Base-by-base conservation (phyloP, 2,888 invertebrate genomes). In the Limnephilus marmoratus region DNA sequence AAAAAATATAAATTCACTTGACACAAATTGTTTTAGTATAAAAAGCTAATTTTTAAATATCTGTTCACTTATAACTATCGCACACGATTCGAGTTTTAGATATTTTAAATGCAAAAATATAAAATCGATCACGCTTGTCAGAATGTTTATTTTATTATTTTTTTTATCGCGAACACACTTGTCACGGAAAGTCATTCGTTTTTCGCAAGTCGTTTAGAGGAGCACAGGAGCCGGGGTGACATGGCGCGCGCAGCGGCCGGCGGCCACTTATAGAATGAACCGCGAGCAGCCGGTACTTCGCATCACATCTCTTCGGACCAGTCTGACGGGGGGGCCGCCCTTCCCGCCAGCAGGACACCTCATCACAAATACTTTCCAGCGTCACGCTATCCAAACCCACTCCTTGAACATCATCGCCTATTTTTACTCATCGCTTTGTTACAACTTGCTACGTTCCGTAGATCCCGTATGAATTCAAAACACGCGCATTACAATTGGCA, bases 201-300 rank as follows among this genome's bases (percentile, higher is more conserved):
- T 90, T 90, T 90, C 90, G 90, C 53, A 49, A 49, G 37, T 53
- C 53, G 83, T 83, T 82, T 45, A 83, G 24, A 34, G 45, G 37
- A 53, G 45, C 4, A 37, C 11, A 18, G n/a, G 31, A 37, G 41
- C 31, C 90, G 13, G 85, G 18, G 49, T n/a, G 9, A 83, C 53
- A 31, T 81, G 82, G 41, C 86, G 91, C 49, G 86, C 86, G 80
- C 31, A 15, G 85, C 82, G 91, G 88, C 91, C 91, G 91, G 88
- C 91, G 82, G 91, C 91, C 91, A 91, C 91, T 91, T 91, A 81
- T 91, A 88, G 45, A 91, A 31, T 91, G 91, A 80, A 24, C n/a
- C 31, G 7, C 49, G n/a, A 41, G 24, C 85, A 53, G 34, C 15
- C 68, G 29, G 29, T n/a, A 37, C 68, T 11, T 41, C 29, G 81